phyloP scores from a whole-genome alignment of 2,797 vertebrate genomes.

The Anas capensis region DNA sequence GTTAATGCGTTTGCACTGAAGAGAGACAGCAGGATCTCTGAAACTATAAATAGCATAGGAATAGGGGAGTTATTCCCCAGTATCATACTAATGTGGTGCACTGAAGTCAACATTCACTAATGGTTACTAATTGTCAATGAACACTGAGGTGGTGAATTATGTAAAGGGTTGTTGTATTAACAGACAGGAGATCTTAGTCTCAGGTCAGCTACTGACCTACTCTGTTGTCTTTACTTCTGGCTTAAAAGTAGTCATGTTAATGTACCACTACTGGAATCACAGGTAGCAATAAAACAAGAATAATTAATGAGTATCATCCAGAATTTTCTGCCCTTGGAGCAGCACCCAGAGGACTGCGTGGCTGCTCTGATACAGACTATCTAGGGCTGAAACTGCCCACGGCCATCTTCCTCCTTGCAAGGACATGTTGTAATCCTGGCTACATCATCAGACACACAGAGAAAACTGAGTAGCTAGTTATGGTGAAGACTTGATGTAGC shows the following conservation, averaged over 20 bases:
- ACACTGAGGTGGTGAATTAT: neutral
- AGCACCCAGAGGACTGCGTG: rapidly evolving
- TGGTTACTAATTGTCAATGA: neutral
- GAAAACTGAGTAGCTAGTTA: neutral
- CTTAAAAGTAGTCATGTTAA: neutral
- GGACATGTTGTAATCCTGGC: neutral
- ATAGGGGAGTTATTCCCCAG: neutral
- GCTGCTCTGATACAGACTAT: rapidly evolving
- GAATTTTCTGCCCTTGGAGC: neutral
- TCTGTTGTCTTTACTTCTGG: neutral
- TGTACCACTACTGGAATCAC: neutral
- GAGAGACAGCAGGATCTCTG: neutral
- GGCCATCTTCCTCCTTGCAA: neutral
- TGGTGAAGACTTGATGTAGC: neutral
- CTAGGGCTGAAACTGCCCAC: neutral
- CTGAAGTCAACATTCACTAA: neutral
- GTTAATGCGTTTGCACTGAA: neutral
- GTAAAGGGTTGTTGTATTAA: neutral
- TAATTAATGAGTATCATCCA: neutral
- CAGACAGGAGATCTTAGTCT: neutral
- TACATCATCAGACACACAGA: neutral
- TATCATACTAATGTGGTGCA: neutral
- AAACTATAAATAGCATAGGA: neutral
- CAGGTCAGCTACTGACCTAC: neutral
- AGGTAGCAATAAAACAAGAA: neutral